Percentiles rank a stretch among this genome's conserved stretches.
phyloP scores from a whole-genome alignment of 2,888 invertebrate genomes.

The Eristalinus sepulchralis region DNA sequence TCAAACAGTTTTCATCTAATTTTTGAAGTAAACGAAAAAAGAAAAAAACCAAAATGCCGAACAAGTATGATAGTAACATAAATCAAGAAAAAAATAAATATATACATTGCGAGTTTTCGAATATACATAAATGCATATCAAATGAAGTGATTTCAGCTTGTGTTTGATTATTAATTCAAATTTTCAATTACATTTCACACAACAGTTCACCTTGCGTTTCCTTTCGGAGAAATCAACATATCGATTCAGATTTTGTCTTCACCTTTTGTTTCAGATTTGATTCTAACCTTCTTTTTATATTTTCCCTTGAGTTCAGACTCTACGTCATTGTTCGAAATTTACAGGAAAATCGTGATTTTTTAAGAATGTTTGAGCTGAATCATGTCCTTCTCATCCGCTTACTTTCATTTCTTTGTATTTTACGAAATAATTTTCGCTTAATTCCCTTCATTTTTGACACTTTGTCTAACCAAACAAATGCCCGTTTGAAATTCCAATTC shows the following conservation, averaged over 20 bases:
- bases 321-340: too few relatives aligned
- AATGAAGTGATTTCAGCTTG: slow-evolving; percentile 36
- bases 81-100: slow-evolving; percentile 11
- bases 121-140: slow-evolving; percentile 64
- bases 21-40: not conserved
- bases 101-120: slow-evolving; percentile 35
- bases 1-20: not conserved
- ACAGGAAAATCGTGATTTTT: too few relatives aligned
- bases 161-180: slow-evolving; percentile 22
- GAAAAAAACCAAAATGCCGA: slow-evolving; percentile 15
- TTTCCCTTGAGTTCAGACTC: too few relatives aligned
- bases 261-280: slow-evolving; percentile 8
- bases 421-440: too few relatives aligned
- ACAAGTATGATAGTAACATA: slow-evolving; percentile 13
- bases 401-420: too few relatives aligned
- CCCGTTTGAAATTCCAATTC: too few relatives aligned
- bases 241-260: slow-evolving; percentile 32
- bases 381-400: too few relatives aligned
- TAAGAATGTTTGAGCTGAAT: too few relatives aligned
- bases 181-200: not conserved
- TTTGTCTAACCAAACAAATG: too few relatives aligned
- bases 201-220: not conserved
- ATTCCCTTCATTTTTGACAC: too few relatives aligned
- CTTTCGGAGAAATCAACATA: slow-evolving; percentile 54
- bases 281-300: too few relatives aligned